These are phyloP conservation scores for Zygogramma bicolorata DNA, from an alignment of 2,888 invertebrate genomes.

Conservation along the genomic window DNA sequence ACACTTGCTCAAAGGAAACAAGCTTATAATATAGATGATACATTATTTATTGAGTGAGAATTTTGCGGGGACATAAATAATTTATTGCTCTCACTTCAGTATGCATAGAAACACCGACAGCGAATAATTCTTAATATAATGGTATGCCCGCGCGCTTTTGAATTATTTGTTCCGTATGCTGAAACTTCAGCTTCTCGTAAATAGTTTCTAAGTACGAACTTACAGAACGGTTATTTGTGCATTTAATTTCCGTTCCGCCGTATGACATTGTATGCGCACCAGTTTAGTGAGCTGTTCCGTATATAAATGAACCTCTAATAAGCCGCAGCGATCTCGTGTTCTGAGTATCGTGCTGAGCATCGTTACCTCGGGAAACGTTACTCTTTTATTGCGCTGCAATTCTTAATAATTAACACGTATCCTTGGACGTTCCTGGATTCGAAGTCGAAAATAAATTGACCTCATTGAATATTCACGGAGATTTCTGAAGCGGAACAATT, in stretches of 20 bases:
- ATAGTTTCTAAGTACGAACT: slow-evolving; percentile 54
- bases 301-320: slow-evolving; percentile 55
- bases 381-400: not conserved
- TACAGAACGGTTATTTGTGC: slow-evolving; percentile 55
- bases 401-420: not conserved
- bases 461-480: not conserved
- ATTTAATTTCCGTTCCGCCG: slow-evolving; percentile 57
- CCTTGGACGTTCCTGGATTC: not conserved
- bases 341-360: not conserved
- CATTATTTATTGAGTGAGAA: slow-evolving; percentile 17
- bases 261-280: slow-evolving; percentile 52
- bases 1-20: slow-evolving; percentile 1
- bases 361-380: not conserved
- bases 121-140: slow-evolving; percentile 53
- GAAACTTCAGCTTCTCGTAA: slow-evolving; percentile 53
- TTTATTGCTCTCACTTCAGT: slow-evolving; percentile 49
- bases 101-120: slow-evolving; percentile 51
- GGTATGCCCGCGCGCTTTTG: slow-evolving; percentile 47
- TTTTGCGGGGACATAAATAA: slow-evolving; percentile 34
- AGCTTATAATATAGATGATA: slow-evolving; percentile 15
- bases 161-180: slow-evolving; percentile 56
- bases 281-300: slow-evolving; percentile 54
- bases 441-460: not conserved
- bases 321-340: not conserved
- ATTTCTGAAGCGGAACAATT: too few relatives aligned